Base-by-base conservation (phyloP, 1,140 invertebrate species). In the Macrobrachium nipponense region DNA sequence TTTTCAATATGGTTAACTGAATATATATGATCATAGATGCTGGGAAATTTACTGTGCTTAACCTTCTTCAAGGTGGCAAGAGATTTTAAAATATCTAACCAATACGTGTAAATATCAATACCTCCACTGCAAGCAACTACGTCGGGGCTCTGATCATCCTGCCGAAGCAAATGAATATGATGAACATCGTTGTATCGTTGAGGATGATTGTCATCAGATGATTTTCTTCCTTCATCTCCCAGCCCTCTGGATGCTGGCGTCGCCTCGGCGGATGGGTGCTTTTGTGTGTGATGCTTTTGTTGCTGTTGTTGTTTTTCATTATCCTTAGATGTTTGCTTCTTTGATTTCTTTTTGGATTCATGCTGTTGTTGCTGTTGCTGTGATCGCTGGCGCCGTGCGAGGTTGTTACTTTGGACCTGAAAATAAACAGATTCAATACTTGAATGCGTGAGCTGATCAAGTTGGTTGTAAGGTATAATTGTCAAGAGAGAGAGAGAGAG, bases 101-200 rank as follows among this genome's bases (percentile, higher is more conserved):
- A n/a, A n/a, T n/a, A n/a, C n/a, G n/a, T n/a, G n/a, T n/a, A n/a
- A n/a, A n/a, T 36, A 58, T 10, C 68, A 62, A 20, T 78, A 84
- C 82, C 82, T 78, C 82, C 82, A 68, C 82, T 84, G 73, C 82
- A 84, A 44, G 82, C 82, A 0, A 84, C 82, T 5, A 84, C 73
- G 51, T 84, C 82, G 7, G 82, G 82, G 51, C 82, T 84, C 73
- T 84, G 82, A 62, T 84, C 82, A 62, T 78, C 82, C 27, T 77
- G 72, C 27, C 66, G 82, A 27, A 76, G 82, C n/a, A 64, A 75
- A 44, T 78, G 82, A 8, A 76, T 59, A 43, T 44, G 72, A 23
- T 61, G 18, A 60, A 76, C 60, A 8, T 77, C 73, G 0, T 20
- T 68, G 43, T 82, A 82, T 10, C 68, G 61, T 2, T 73, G 68